phyloP scores from a whole-genome alignment of 1,140 invertebrate species.

The Hypsibius dujardini region DNA sequence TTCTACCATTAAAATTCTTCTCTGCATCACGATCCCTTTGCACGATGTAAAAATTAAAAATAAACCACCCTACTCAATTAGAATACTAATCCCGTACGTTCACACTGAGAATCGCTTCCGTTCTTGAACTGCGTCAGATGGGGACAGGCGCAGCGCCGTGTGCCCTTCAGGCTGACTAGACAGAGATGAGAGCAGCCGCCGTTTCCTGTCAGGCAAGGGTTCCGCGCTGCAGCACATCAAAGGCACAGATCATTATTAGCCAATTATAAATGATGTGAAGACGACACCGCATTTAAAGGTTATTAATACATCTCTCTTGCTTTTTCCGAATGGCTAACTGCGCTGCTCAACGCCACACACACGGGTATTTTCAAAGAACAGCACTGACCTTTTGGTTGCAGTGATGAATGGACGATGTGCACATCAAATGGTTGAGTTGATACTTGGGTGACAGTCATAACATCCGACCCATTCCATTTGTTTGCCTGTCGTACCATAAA shows the following conservation, averaged over 20 bases:
- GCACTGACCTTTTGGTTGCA: constrained; percentile 43
- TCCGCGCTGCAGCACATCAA: constrained; percentile 29
- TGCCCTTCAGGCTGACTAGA: constrained; percentile 42
- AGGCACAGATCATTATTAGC: too few relatives aligned
- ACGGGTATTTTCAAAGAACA: constrained; percentile 25
- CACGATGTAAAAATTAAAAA: too few relatives aligned
- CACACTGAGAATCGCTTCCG: constrained; percentile 16
- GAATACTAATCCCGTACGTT: not conserved
- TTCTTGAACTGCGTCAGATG: constrained; percentile 51
- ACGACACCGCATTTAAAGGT: too few relatives aligned
- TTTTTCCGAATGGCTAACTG: not conserved
- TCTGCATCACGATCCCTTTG: too few relatives aligned
- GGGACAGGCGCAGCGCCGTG: constrained; percentile 52
- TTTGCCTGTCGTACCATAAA: constrained; percentile 35
- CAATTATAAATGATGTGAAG: too few relatives aligned
- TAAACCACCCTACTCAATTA: not conserved
- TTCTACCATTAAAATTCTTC: not conserved
- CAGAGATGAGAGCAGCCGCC: constrained; percentile 47
- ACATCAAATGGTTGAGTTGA: constrained; percentile 66
- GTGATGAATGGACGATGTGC: constrained; percentile 55
- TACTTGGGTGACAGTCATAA: constrained; percentile 41
- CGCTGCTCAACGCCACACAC: too few relatives aligned
- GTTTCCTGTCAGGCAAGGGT: constrained; percentile 42
- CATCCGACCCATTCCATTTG: constrained; percentile 45
- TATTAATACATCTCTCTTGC: constrained; percentile 10